Conservation (phyloP, 2,797 vertebrate genomes). For the Coregonus sp. region DNA sequence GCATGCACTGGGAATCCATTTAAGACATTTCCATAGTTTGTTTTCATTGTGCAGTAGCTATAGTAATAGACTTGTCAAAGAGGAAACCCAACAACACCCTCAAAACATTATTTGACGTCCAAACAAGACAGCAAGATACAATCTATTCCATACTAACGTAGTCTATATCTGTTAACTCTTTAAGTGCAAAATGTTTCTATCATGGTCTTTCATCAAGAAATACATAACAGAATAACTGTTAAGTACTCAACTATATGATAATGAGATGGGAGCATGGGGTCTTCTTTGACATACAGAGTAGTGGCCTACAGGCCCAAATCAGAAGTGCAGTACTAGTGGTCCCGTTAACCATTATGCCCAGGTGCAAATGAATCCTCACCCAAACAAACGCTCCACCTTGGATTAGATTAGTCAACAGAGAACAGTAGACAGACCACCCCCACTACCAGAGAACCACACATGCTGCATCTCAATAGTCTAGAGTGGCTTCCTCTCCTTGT, state of each 20-base stretch:
- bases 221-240: background rate
- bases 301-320: slow-evolving; percentile 32
- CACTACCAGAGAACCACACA: slow-evolving; percentile 73
- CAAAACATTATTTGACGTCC: slow-evolving; percentile 18
- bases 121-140: background rate
- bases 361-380: slow-evolving; percentile 62
- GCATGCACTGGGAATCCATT: slow-evolving; percentile 47
- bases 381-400: slow-evolving; percentile 27
- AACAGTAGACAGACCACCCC: slow-evolving; percentile 79
- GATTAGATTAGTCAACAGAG: slow-evolving; percentile 65
- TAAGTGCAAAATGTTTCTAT: background rate
- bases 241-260: slow-evolving; percentile 12
- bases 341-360: slow-evolving; percentile 43
- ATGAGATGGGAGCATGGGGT: slow-evolving; percentile 50
- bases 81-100: slow-evolving; percentile 45
- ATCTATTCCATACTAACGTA: background rate
- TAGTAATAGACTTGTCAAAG: slow-evolving; percentile 45
- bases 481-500: slow-evolving; percentile 49
- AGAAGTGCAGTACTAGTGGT: slow-evolving; percentile 36
- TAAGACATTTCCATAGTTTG: slow-evolving; percentile 14
- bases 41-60: slow-evolving; percentile 17
- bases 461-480: slow-evolving; percentile 55
- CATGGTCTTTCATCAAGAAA: background rate
- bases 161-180: background rate
- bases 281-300: slow-evolving; percentile 44